phyloP scores from a whole-genome alignment of 2,888 invertebrate genomes.

The Andrena bucephala region DNA sequence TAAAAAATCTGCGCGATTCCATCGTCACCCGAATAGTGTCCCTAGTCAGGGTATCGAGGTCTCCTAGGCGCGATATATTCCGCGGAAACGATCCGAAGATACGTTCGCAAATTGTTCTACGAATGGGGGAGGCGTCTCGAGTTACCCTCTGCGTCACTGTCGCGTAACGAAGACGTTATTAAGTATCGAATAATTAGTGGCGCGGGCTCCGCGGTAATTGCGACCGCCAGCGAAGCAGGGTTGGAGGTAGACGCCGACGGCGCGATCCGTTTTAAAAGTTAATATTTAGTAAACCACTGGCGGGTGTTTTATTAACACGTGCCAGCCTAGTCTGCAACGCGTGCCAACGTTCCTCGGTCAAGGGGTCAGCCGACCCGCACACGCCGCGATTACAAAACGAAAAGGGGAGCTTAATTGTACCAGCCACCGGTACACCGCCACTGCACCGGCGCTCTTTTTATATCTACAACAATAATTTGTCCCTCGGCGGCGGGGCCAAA shows the following conservation, averaged over 20 bases:
- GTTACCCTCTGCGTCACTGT: too few species aligned
- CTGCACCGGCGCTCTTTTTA: slow-evolving; percentile 48
- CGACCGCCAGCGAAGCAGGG: not conserved
- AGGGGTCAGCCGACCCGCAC: slow-evolving; percentile 66
- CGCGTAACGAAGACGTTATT: not conserved
- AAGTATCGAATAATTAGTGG: slow-evolving; percentile 4
- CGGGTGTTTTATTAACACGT: slow-evolving; percentile 70
- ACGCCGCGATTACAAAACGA: slow-evolving; percentile 56
- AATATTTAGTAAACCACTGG: slow-evolving; percentile 65
- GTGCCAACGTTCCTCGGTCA: slow-evolving; percentile 71
- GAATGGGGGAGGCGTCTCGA: too few species aligned
- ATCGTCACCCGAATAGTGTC: too few species aligned
- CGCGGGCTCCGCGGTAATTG: slow-evolving; percentile 17
- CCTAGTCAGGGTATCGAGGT: slow-evolving; percentile 25
- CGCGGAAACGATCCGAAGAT: not conserved
- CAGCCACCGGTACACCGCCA: slow-evolving; percentile 35
- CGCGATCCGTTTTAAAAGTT: slow-evolving; percentile 53
- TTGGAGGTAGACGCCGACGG: not conserved
- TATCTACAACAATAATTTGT: slow-evolving; percentile 63
- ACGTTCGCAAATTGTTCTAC: slow-evolving; percentile 23
- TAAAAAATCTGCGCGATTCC: too few species aligned
- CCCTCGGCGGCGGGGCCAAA: slow-evolving; percentile 52
- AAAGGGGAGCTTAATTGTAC: slow-evolving; percentile 59
- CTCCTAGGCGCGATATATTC: slow-evolving; percentile 37
- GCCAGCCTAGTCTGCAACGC: slow-evolving; percentile 61